Conservation (phyloP, 2,797 vertebrate genomes). For the Eurystomus glaucurus region DNA sequence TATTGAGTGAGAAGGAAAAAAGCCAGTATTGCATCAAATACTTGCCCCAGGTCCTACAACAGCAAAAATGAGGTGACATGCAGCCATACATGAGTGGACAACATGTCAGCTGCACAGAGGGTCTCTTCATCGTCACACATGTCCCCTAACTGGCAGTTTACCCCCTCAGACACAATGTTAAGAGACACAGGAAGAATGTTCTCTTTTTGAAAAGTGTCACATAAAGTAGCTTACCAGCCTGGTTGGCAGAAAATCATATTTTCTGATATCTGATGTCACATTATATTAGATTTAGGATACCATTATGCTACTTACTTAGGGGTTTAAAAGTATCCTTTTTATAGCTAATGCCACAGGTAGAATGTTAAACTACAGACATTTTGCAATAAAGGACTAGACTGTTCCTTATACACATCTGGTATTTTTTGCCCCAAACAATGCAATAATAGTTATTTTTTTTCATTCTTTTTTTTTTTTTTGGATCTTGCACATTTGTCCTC, state of each 20-base stretch:
- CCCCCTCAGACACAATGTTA: constrained; percentile 83
- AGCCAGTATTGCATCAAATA: constrained; percentile 60
- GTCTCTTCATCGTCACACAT: constrained; percentile 79
- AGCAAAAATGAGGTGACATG: constrained; percentile 74
- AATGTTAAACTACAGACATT: constrained; percentile 77
- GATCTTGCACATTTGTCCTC: constrained; percentile 31
- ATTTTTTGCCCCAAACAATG: constrained; percentile 59
- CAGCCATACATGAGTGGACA: constrained; percentile 85
- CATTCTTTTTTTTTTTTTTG: background rate
- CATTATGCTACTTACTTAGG: constrained; percentile 78
- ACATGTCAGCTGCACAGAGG: constrained; percentile 85
- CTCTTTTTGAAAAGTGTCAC: constrained; percentile 87
- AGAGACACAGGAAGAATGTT: constrained; percentile 87
- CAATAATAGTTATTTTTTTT: constrained; percentile 22
- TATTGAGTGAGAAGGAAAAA: constrained; percentile 67
- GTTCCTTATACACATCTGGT: constrained; percentile 42
- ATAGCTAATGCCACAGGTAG: constrained; percentile 82
- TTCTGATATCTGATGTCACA: constrained; percentile 82
- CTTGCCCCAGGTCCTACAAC: constrained; percentile 73
- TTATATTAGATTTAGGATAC: constrained; percentile 83
- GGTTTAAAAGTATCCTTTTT: constrained; percentile 78
- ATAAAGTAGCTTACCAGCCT: constrained; percentile 78
- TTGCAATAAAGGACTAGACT: constrained; percentile 76
- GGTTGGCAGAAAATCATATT: constrained; percentile 82
- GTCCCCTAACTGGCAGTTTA: constrained; percentile 84